phyloP scores from a whole-genome alignment of 2,113 vertebrate genomes.

The Mesitornis unicolor region DNA sequence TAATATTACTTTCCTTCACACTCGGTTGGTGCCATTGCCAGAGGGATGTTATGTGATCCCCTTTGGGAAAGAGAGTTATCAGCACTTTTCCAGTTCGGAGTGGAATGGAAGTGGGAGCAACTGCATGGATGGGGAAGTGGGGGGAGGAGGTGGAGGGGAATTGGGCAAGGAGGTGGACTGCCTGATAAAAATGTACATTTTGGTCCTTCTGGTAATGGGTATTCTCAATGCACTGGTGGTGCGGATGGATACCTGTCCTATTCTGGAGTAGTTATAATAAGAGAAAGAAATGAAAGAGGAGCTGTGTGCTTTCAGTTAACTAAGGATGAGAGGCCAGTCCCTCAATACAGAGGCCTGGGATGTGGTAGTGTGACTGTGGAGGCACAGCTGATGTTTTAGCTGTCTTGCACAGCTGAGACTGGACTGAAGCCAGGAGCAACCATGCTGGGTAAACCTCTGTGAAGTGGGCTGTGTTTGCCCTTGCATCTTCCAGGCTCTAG shows the following conservation, averaged over 20 bases:
- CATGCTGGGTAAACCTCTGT: background rate
- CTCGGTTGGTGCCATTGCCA: background rate
- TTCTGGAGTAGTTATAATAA: background rate
- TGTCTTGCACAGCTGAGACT: background rate
- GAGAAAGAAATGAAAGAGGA: background rate
- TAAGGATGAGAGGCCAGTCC: background rate
- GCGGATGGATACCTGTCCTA: background rate
- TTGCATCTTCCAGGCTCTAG: background rate
- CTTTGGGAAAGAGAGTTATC: background rate
- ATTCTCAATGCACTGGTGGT: background rate
- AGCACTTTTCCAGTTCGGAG: background rate
- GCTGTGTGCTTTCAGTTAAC: background rate
- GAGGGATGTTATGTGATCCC: background rate
- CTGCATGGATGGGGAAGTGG: accelerated
- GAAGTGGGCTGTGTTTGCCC: background rate
- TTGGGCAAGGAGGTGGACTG: background rate
- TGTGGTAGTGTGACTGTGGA: background rate
- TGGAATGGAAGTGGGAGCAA: background rate
- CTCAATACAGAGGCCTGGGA: background rate
- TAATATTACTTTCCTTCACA: background rate
- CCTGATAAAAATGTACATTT: background rate
- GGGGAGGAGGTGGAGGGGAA: background rate
- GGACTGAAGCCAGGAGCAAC: background rate
- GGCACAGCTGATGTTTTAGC: background rate
- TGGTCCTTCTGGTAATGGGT: background rate